phyloP scores from a whole-genome alignment of 2,888 invertebrate species.

The Chrysolina americana region DNA sequence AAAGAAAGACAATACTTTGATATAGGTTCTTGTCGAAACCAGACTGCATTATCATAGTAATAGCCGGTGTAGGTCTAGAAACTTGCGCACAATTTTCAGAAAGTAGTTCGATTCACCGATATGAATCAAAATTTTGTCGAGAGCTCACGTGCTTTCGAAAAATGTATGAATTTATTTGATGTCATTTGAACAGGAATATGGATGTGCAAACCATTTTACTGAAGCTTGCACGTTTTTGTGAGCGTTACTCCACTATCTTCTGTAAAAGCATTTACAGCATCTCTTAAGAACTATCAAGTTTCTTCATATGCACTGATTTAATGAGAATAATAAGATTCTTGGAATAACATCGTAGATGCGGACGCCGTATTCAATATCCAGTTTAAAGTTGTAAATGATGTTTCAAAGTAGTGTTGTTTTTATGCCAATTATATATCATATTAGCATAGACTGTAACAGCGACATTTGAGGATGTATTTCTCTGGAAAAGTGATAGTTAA shows the following conservation, averaged over 20 bases:
- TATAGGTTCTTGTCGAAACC: no score
- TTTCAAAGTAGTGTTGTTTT: neutral
- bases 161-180: no score
- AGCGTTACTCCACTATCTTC: no score
- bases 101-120: no score
- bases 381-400: neutral
- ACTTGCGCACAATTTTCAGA: no score
- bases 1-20: no score
- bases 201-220: neutral
- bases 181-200: no score
- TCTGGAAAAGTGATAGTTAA: neutral
- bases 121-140: no score
- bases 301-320: no score
- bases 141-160: no score
- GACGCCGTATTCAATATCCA: neutral
- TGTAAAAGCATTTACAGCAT: neutral
- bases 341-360: neutral
- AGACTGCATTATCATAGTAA: no score
- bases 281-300: neutral
- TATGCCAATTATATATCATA: neutral
- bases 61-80: no score
- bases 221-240: neutral
- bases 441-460: neutral
- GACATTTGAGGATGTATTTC: neutral
- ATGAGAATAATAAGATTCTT: neutral